Conservation (phyloP, 2,797 vertebrate genomes). For the Linurgus olivaceus region DNA sequence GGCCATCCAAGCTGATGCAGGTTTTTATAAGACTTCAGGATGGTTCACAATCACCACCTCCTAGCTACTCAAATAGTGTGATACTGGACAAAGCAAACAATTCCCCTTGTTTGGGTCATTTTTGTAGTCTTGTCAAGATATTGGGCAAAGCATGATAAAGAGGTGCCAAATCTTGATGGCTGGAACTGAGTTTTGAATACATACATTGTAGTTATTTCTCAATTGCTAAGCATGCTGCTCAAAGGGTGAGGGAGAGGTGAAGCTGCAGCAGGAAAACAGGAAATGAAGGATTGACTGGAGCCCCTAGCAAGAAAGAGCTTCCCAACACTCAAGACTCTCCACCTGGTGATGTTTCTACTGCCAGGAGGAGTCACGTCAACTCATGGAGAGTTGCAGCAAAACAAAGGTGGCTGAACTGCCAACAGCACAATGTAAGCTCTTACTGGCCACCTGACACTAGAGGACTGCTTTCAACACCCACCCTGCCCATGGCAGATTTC, state of each 20-base stretch:
- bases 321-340: background rate
- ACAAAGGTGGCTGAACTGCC: background rate
- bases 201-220: background rate
- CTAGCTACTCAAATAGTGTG: background rate
- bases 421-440: background rate
- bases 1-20: background rate
- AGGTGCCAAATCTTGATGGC: background rate
- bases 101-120: background rate
- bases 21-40: background rate
- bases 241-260: background rate
- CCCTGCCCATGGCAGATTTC: background rate
- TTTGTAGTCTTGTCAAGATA: background rate
- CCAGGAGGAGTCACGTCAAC: background rate
- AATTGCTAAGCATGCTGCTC: background rate
- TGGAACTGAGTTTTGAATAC: background rate
- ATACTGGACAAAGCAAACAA: background rate
- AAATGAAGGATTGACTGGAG: background rate
- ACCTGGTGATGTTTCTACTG: background rate
- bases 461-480: background rate
- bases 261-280: background rate
- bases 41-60: background rate
- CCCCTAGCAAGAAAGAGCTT: background rate
- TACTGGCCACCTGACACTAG: background rate
- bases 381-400: background rate
- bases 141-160: background rate